A percentile compares a stretch with the other conserved stretches of the same genome.
phyloP scores from a whole-genome alignment of 1,140 invertebrate genomes.

The Gryllus bimaculatus region DNA sequence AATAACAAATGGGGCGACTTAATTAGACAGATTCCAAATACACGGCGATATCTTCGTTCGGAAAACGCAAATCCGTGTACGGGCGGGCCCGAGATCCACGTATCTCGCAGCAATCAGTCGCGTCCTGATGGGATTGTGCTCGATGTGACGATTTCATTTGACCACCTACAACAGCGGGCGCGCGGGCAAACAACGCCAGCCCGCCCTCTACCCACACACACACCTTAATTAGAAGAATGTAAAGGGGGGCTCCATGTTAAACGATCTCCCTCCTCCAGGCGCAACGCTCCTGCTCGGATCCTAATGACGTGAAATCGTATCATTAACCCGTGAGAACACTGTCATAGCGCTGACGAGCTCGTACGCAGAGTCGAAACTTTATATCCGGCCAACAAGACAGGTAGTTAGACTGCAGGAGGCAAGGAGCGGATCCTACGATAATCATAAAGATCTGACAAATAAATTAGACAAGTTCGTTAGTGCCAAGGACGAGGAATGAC shows the following conservation, averaged over 20 bases:
- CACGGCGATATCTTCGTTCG: background rate
- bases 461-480: conserved; percentile 9
- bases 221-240: background rate
- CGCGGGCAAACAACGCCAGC: background rate
- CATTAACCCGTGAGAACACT: no score
- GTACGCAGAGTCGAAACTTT: background rate
- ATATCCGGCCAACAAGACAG: background rate
- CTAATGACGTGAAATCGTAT: no score
- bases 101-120: background rate
- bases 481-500: background rate
- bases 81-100: background rate
- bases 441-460: conserved; percentile 8
- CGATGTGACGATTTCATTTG: background rate
- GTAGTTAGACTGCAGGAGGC: background rate
- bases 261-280: background rate
- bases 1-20: background rate
- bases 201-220: background rate
- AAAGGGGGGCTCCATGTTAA: background rate
- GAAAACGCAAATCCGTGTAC: background rate
- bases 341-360: background rate
- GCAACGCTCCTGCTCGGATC: no score
- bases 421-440: background rate
- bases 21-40: background rate
- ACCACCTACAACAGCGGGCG: background rate
- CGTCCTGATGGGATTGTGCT: background rate